These are phyloP conservation scores for Sardinella longiceps DNA, from an alignment of 2,797 vertebrate genomes.

Conservation along the genomic window DNA sequence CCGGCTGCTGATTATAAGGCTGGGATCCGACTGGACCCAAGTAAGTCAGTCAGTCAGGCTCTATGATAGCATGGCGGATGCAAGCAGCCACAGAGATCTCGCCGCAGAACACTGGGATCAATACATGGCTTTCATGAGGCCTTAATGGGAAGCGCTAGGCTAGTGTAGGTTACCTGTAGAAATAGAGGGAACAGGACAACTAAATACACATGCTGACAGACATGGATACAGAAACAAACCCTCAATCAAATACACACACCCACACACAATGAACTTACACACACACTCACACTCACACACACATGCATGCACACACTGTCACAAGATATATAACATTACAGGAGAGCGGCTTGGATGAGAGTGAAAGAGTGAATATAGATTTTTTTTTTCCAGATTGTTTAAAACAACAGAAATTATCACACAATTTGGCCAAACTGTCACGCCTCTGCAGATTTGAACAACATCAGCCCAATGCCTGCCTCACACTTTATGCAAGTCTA, in stretches of 20 bases:
- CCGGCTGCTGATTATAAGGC: conserved; percentile 15
- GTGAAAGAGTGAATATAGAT: not conserved
- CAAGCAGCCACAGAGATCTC: not conserved
- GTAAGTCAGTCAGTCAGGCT: not conserved
- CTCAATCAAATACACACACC: conserved; percentile 2
- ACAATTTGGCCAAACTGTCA: no score
- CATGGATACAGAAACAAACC: conserved; percentile 2
- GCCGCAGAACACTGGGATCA: not conserved
- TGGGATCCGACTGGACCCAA: not conserved
- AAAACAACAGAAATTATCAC: no score
- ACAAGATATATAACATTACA: not conserved
- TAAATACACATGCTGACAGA: not conserved
- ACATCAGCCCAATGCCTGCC: no score
- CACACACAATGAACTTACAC: not conserved
- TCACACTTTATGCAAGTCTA: no score
- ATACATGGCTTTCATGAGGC: not conserved
- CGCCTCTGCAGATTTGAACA: no score
- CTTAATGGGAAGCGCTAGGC: not conserved
- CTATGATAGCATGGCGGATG: not conserved
- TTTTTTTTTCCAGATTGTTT: no score
- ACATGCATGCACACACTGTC: not conserved
- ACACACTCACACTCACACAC: not conserved
- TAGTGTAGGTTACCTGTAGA: conserved; percentile 13
- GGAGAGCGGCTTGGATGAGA: not conserved
- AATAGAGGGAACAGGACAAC: not conserved